These are phyloP conservation scores for Anoplopoma fimbria DNA, from an alignment of 2,113 vertebrate species.

Conservation along the genomic window DNA sequence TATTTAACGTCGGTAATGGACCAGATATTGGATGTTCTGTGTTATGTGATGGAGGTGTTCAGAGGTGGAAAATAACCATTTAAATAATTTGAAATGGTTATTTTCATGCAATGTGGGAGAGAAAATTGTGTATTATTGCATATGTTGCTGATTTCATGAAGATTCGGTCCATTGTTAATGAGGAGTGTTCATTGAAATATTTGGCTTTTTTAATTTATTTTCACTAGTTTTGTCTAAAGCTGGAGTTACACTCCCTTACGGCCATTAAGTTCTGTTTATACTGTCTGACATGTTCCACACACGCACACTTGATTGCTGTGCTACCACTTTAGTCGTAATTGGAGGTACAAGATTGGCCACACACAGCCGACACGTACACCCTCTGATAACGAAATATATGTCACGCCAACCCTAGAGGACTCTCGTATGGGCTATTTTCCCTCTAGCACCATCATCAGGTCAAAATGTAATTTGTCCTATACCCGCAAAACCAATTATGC, in stretches of 20 bases:
- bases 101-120: neutral
- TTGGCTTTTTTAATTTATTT: neutral
- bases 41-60: constrained; percentile 7
- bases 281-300: no score
- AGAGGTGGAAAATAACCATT: no score
- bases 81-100: constrained; percentile 6
- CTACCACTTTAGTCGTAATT: neutral
- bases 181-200: neutral
- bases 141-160: neutral
- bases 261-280: no score
- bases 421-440: neutral
- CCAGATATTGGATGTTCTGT: constrained; percentile 31
- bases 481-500: neutral
- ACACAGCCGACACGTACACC: neutral
- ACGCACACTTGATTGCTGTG: no score
- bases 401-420: neutral
- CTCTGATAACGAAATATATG: neutral
- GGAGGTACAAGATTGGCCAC: neutral
- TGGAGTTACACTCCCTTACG: neutral
- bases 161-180: no score
- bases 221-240: neutral
- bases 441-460: neutral
- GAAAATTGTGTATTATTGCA: neutral
- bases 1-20: constrained; percentile 52
- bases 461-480: neutral